Evolutionary conservation across 2,888 invertebrate genomes (phyloP), one percentile per base, ranked within the genome.

Genomic region (Chironomus tentans): DNA sequence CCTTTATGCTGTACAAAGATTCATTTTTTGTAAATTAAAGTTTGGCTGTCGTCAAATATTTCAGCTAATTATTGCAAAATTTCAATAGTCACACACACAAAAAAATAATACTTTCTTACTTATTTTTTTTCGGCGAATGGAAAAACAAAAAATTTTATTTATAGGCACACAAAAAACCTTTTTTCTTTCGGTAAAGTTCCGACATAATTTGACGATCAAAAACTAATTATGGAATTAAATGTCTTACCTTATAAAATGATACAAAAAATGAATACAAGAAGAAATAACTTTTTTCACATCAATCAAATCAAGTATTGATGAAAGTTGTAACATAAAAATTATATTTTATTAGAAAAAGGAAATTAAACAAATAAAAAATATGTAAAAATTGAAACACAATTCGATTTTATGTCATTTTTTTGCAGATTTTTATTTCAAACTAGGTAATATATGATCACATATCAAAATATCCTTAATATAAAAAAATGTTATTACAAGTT

Each of bases 341-440:
- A 72, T 72, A 72, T 72, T 72, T 72, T 72, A 72, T 62, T 72
- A 72, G 62, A 72, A 62, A 72, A 65, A 65, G 22, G 24, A 65
- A 24, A 12, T 65, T 65, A 24, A 22, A 21, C 10, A 38, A 24
- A 65, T 24, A 24, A 21, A 65, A 65, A 24, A 10, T 22, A 21
- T 65, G 65, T 21, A 50, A 71, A 24, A 47, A 46, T 7, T 69
- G 7, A 47, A 69, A 47, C 46, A 70, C 22, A 28, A 28, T 10
- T 38, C n/a, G n/a, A n/a, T 68, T 18, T 71, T 71, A 28, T 70
- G 38, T 15, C 47, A 56, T 28, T 38, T 68, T 38, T 68, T 68
- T 7, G 21, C 15, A 13, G 7, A 38, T 68, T 68, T 68, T 28
- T 68, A 38, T 71, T 50, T 71, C 61, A 18, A 72, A 70, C 48